Base-by-base conservation (phyloP, 92 coral and sea anemone genomes). In the Zoanthus gigantus region DNA sequence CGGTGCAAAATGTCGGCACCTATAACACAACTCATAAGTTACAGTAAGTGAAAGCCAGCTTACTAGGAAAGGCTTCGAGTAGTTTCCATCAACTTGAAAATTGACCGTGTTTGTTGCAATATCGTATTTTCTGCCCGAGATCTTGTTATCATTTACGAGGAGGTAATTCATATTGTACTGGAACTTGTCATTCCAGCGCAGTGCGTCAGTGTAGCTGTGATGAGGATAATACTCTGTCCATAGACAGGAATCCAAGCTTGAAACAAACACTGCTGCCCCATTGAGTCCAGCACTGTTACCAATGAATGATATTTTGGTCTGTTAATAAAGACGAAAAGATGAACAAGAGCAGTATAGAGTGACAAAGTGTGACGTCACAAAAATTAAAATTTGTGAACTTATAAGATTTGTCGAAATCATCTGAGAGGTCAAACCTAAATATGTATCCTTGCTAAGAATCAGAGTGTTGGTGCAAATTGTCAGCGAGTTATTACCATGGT, bases 231-330 rank as follows among this genome's bases (percentile, higher is more conserved):
- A 37, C 63, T 92, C 93, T 71, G 92, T 92, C 99, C 99, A 97
- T 1, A 94, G 87, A 52, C 99, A 97, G 16, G 95, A 92, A 9
- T 85, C 77, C 23, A 97, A 85, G 9, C 98, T 89, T 11, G 96
- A 86, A 10, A 88, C 91, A 50, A 78, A 93, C n/a, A 97, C 90
- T 23, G 99, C 99, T 4, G 99, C 96, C 10, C 98, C 99, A 30
- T 94, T 94, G 11, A 93, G 58, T 61, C 84, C 91, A 32, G 99
- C 99, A 67, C 92, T 83, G 92, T 97, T 97, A 81, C 89, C 81
- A 65, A 92, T 83, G 78, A 97, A 97, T 7, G 90, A 82, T 12
- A 97, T 87, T 65, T 88, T 97, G 50, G 94, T 90, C 99, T 97
- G 80, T 17, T 57, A 73, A 45, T 34, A 30, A 63, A n/a, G 28